These are phyloP conservation scores for Epiperipatus broadwayi DNA, from an alignment of 2,888 invertebrate genomes.

Conservation along the genomic window DNA sequence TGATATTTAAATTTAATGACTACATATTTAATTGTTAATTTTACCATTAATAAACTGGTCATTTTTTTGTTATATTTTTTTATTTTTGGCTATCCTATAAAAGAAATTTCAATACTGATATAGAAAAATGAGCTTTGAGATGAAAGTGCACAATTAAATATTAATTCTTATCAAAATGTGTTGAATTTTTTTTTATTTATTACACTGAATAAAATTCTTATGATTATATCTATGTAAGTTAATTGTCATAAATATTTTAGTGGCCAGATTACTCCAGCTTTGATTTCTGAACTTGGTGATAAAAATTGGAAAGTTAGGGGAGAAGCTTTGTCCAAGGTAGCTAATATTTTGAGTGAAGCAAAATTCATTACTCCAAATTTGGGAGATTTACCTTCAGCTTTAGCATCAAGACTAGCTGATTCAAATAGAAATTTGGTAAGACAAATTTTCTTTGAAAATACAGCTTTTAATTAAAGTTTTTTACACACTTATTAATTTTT, in stretches of 20 bases:
- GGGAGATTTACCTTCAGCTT: conserved; percentile 60
- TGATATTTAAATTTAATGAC: background rate
- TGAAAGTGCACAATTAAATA: no score
- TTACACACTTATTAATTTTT: background rate
- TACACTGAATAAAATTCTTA: conserved; percentile 11
- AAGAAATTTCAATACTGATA: no score
- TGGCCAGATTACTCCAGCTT: conserved; percentile 54
- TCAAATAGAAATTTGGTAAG: conserved; percentile 64
- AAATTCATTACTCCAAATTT: conserved; percentile 61
- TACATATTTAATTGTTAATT: no score
- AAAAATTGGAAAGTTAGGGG: conserved; percentile 79
- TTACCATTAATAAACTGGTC: no score
- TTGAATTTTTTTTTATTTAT: conserved; percentile 9
- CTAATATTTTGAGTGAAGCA: conserved; percentile 47
- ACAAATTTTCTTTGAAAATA: no score
- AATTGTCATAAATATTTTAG: conserved; percentile 23
- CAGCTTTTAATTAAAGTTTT: background rate
- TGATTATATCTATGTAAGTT: background rate
- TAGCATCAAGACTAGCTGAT: conserved; percentile 57
- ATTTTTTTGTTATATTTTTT: no score
- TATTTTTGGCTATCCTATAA: no score
- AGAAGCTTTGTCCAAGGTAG: conserved; percentile 52
- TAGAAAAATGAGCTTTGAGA: no score
- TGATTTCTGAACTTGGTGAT: conserved; percentile 60
- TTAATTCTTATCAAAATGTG: no score